Conservation (phyloP, 2,113 vertebrate species). For the Fukomys damarensis region DNA sequence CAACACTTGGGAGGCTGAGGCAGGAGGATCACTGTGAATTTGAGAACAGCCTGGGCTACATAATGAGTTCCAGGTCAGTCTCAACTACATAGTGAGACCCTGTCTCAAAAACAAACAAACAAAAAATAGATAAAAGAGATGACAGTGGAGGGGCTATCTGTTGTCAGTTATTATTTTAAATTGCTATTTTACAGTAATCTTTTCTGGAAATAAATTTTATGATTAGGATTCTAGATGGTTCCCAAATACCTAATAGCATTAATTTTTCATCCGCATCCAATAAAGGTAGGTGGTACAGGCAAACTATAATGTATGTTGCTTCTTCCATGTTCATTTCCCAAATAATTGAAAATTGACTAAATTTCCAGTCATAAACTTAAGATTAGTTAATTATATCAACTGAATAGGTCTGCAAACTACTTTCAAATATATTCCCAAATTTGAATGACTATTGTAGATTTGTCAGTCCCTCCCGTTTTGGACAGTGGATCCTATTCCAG, state of each 20-base stretch:
- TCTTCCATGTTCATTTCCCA: background rate
- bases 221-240: constrained; percentile 14
- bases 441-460: background rate
- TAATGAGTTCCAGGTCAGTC: no score
- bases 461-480: background rate
- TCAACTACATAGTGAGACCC: no score
- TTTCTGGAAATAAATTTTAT: constrained; percentile 36
- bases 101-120: no score
- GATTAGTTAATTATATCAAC: constrained; percentile 35
- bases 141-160: background rate
- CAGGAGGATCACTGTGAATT: no score
- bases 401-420: background rate
- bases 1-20: no score
- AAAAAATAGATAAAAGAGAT: background rate
- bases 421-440: constrained; percentile 37
- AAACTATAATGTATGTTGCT: background rate
- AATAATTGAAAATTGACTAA: constrained; percentile 23
- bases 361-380: constrained; percentile 41
- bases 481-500: background rate
- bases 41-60: no score
- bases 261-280: constrained; percentile 4
- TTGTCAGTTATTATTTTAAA: constrained; percentile 8
- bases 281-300: background rate
- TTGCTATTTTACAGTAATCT: background rate
- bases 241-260: background rate